A percentile compares a stretch with the other conserved stretches of the same genome.
These are phyloP conservation scores for Meloidogyne floridensis DNA, from an alignment of 1,140 invertebrate genomes.

Conservation along the genomic window DNA sequence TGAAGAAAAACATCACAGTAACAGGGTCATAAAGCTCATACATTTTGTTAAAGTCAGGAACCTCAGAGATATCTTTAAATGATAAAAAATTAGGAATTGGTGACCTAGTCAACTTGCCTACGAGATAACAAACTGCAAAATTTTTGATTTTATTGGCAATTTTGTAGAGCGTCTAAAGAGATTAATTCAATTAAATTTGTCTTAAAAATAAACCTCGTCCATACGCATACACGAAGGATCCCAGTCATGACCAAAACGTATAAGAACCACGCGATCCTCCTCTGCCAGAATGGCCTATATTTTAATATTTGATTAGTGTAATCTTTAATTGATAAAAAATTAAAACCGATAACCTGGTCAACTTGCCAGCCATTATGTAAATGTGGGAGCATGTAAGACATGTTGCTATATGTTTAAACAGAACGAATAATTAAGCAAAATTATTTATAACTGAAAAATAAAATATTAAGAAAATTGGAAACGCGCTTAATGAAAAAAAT, in stretches of 20 bases:
- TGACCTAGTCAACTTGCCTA: slow-evolving; percentile 65
- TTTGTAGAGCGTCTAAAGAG: slow-evolving; percentile 77
- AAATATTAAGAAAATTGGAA: too few species aligned
- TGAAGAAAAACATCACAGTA: slow-evolving; percentile 99
- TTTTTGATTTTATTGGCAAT: slow-evolving; percentile 96
- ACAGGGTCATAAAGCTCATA: slow-evolving; percentile 99
- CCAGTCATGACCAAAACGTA: slow-evolving; percentile 98
- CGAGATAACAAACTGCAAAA: slow-evolving; percentile 95
- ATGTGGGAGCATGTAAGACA: slow-evolving; percentile 99
- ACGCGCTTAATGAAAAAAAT: too few species aligned
- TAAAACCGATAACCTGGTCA: slow-evolving; percentile 75
- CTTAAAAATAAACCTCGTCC: slow-evolving; percentile 82
- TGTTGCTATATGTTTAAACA: slow-evolving; percentile 66
- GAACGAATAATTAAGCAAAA: not conserved
- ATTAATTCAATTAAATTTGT: not conserved
- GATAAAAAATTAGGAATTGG: too few species aligned
- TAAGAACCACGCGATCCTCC: slow-evolving; percentile 94
- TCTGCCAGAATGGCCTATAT: slow-evolving; percentile 89
- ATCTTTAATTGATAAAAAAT: not conserved
- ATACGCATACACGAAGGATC: slow-evolving; percentile 99
- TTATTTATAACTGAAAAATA: not conserved
- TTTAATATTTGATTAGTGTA: not conserved
- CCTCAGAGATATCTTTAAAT: slow-evolving; percentile 83
- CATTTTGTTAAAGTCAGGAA: slow-evolving; percentile 97
- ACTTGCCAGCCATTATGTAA: slow-evolving; percentile 96